phyloP scores from a whole-genome alignment of 2,888 invertebrate species.

The Ceriagrion tenellum region DNA sequence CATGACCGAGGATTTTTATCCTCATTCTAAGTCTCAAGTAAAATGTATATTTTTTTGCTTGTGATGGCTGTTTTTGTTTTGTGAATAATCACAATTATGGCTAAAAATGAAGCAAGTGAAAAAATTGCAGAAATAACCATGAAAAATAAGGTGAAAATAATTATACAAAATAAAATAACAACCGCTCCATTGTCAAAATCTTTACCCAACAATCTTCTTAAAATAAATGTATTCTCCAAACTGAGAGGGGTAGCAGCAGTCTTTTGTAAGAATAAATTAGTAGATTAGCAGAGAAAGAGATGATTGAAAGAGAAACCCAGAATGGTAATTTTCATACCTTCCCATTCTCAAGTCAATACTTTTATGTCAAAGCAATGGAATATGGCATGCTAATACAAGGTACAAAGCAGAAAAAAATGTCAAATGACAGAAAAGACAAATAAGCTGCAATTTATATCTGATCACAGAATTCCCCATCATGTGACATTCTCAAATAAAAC shows the following conservation, averaged over 20 bases:
- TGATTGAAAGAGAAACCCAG: not conserved
- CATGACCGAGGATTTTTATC: not conserved
- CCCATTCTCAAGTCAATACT: not conserved
- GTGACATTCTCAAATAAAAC: not conserved
- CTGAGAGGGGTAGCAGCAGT: not conserved
- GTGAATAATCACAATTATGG: not conserved
- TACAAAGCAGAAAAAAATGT: not conserved
- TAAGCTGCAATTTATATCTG: not conserved
- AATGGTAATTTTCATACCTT: not conserved
- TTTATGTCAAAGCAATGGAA: not conserved
- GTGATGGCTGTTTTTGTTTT: not conserved
- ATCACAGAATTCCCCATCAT: not conserved
- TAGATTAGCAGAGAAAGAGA: not conserved
- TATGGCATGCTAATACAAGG: not conserved
- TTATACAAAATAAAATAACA: not conserved
- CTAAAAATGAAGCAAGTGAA: not conserved
- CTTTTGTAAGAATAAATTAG: not conserved
- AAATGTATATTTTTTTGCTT: conserved; percentile 15
- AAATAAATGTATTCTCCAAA: not conserved
- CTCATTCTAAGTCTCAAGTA: not conserved
- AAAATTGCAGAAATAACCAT: conserved; percentile 15
- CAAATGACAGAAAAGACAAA: not conserved
- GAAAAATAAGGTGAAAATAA: not conserved
- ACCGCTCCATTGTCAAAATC: too few relatives aligned
- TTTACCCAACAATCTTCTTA: conserved; percentile 12